These are phyloP conservation scores for Fabriciana adippe DNA, from an alignment of 2,888 invertebrate species.

Conservation along the genomic window DNA sequence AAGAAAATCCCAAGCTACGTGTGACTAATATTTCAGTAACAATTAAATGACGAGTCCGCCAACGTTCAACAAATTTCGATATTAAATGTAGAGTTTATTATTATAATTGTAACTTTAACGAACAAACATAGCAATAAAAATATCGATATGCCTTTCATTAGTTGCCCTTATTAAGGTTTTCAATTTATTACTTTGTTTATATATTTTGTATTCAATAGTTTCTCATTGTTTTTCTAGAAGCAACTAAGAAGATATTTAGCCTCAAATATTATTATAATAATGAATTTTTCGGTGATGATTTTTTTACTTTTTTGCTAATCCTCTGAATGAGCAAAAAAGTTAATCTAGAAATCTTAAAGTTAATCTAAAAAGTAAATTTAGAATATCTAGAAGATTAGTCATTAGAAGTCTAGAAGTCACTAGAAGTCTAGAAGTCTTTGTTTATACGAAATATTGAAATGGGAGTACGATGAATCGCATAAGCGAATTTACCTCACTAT, in stretches of 20 bases:
- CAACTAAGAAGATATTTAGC: neutral
- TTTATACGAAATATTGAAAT: too few species aligned
- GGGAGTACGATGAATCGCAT: neutral
- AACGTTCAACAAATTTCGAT: slow-evolving; percentile 1
- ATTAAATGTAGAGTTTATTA: neutral
- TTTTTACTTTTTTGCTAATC: too few species aligned
- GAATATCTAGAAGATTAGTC: too few species aligned
- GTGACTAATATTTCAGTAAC: slow-evolving; percentile 14
- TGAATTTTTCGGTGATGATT: too few species aligned
- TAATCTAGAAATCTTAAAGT: too few species aligned
- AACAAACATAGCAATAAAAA: slow-evolving; percentile 4
- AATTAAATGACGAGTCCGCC: slow-evolving; percentile 20
- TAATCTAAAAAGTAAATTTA: too few species aligned
- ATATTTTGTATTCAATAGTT: slow-evolving; percentile 9
- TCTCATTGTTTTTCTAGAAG: neutral
- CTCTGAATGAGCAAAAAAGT: too few species aligned
- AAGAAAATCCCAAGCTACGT: neutral
- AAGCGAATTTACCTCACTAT: neutral
- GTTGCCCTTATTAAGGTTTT: slow-evolving; percentile 19
- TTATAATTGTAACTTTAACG: slow-evolving; percentile 1
- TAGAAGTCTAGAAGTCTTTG: too few species aligned
- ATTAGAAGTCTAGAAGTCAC: too few species aligned
- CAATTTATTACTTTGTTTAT: slow-evolving; percentile 29
- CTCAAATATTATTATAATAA: too few species aligned
- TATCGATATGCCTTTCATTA: slow-evolving; percentile 21